A percentile compares a stretch with the other conserved stretches of the same genome.
Conservation (phyloP, 2,888 invertebrate genomes). For the Arctia plantaginis region DNA sequence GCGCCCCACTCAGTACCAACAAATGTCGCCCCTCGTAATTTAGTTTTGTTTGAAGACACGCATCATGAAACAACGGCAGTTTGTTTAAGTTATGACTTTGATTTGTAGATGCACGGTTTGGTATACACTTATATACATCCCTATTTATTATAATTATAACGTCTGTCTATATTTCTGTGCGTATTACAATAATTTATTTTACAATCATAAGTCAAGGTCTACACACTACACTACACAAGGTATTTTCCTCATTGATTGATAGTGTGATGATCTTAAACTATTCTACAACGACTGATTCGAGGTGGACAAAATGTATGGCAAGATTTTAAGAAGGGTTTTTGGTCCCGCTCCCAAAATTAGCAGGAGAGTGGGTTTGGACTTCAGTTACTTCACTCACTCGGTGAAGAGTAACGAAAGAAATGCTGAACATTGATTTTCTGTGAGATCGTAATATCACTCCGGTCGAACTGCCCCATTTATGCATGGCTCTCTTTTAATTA, state of each 20-base stretch:
- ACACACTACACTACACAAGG: neutral
- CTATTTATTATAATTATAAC: neutral
- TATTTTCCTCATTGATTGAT: neutral
- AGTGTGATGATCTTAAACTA: neutral
- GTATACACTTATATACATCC: slow-evolving; percentile 8
- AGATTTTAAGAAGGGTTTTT: too few relatives aligned
- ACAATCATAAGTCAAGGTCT: slow-evolving; percentile 28
- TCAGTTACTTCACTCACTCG: slow-evolving; percentile 16
- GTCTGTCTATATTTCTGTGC: slow-evolving; percentile 12
- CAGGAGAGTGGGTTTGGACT: too few relatives aligned
- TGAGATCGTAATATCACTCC: too few relatives aligned
- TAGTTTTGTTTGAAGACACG: slow-evolving; percentile 53
- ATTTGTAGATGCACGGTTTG: slow-evolving; percentile 27
- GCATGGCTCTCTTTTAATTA: too few relatives aligned
- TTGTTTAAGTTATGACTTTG: slow-evolving; percentile 48
- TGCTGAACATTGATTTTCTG: too few relatives aligned
- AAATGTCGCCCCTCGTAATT: slow-evolving; percentile 49
- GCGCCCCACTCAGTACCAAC: slow-evolving; percentile 38
- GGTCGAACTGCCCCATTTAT: too few relatives aligned
- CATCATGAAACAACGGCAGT: slow-evolving; percentile 47
- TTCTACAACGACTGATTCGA: neutral
- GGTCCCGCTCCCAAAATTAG: too few relatives aligned
- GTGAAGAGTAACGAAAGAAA: slow-evolving; percentile 23
- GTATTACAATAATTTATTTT: neutral
- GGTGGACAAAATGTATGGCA: neutral